Conservation (phyloP, 2,113 vertebrate genomes). For the Albula glossodonta region DNA sequence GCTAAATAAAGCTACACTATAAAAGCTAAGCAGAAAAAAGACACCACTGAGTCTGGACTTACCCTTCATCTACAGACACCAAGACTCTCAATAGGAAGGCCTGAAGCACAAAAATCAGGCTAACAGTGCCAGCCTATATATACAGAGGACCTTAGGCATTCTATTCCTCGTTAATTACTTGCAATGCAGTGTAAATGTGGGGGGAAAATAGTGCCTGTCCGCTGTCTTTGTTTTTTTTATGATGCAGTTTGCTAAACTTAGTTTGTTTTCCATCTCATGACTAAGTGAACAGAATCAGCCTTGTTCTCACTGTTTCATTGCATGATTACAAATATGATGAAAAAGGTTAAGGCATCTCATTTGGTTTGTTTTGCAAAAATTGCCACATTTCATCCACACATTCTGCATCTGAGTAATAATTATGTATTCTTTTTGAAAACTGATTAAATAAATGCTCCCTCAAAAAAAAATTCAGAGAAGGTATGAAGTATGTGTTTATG, state of each 20-base stretch:
- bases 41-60: background rate
- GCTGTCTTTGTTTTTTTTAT: background rate
- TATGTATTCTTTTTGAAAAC: background rate
- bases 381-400: background rate
- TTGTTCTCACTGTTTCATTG: no score
- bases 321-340: background rate
- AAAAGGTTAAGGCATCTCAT: background rate
- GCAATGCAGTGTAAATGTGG: background rate
- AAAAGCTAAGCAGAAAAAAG: background rate
- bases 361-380: background rate
- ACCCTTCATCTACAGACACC: background rate
- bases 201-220: background rate
- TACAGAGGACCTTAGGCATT: background rate
- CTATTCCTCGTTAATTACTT: background rate
- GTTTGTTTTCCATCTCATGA: background rate
- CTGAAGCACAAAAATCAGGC: background rate
- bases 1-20: conserved; percentile 15
- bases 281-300: background rate
- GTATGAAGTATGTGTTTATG: background rate
- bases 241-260: background rate
- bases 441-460: background rate
- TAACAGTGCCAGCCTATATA: background rate
- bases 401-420: background rate
- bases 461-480: background rate
- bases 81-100: background rate